Evolutionary conservation across 2,888 invertebrate species (phyloP), one percentile per base, ranked within the genome.

Genomic region (Sinhomidia bicolor): DNA sequence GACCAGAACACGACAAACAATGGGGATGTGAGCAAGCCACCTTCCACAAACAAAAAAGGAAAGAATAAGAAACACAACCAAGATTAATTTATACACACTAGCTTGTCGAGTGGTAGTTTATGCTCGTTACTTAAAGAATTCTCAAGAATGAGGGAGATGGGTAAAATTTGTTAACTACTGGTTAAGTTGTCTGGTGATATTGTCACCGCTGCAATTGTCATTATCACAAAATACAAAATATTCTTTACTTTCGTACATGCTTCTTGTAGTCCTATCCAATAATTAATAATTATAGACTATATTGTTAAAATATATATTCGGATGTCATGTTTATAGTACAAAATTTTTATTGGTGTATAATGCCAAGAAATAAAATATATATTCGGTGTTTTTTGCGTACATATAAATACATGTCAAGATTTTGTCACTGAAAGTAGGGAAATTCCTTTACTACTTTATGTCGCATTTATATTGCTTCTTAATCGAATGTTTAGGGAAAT

Each of bases 51-150:
- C 29, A 85, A 85, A 47, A 68, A 68, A 36, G 54, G 54, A 14
- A 65, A 78, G 41, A 84, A 65, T 26, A 71, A 76, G 76, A 78
- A 85, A 62, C 60, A 78, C 57, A 2, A 12, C 17, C 76, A 68
- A 44, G 68, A 82, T 10, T 71, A 68, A 82, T 10, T n/a, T n/a
- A n/a, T n/a, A n/a, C n/a, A n/a, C n/a, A n/a, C n/a, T n/a, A n/a
- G n/a, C n/a, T n/a, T n/a, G n/a, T n/a, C n/a, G n/a, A n/a, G n/a
- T n/a, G n/a, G n/a, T n/a, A 65, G 32, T 65, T 65, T 51, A 14
- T n/a, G n/a, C n/a, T 14, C 51, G 51, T 51, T 51, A 10, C 9
- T 14, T 14, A 14, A 51, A 51, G 51, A 51, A 51, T 51, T 51
- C 51, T 51, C 51, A 51, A 10, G 36, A 36, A 36, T 9, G 5